phyloP scores from a whole-genome alignment of 2,113 vertebrate genomes.

The Prietella phreatophila region DNA sequence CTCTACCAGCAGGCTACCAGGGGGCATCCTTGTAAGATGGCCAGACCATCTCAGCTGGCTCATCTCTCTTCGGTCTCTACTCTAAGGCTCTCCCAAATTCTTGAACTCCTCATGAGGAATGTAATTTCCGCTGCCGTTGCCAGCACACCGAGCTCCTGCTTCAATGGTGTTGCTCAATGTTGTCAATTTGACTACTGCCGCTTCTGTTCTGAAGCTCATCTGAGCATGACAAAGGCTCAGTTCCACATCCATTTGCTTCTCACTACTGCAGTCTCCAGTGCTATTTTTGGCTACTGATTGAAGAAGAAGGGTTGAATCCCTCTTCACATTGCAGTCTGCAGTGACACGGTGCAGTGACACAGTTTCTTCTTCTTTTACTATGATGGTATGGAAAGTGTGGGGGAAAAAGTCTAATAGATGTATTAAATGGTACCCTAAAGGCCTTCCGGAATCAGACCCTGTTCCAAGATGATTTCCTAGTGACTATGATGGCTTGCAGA shows the following conservation, averaged over 20 bases:
- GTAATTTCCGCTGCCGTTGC: neutral
- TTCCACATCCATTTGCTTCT: neutral
- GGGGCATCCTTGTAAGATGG: neutral
- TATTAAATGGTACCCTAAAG: neutral
- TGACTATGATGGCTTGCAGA: neutral
- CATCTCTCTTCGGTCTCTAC: neutral
- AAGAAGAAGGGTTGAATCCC: conserved; percentile 25
- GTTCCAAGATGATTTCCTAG: neutral
- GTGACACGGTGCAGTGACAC: neutral
- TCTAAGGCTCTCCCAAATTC: neutral
- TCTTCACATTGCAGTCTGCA: conserved; percentile 14
- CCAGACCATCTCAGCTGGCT: neutral
- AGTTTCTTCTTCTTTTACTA: neutral
- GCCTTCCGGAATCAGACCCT: neutral
- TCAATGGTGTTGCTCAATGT: neutral
- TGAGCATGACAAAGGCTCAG: neutral
- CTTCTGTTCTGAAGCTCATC: conserved; percentile 1
- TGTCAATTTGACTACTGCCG: neutral
- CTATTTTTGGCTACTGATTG: conserved; percentile 20
- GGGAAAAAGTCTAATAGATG: no score
- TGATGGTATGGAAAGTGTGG: neutral
- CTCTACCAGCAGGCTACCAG: neutral
- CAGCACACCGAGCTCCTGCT: neutral
- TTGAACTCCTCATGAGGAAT: neutral
- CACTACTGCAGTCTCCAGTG: conserved; percentile 13